Conservation (phyloP, 2,888 invertebrate species). For the Capitulum mitella region DNA sequence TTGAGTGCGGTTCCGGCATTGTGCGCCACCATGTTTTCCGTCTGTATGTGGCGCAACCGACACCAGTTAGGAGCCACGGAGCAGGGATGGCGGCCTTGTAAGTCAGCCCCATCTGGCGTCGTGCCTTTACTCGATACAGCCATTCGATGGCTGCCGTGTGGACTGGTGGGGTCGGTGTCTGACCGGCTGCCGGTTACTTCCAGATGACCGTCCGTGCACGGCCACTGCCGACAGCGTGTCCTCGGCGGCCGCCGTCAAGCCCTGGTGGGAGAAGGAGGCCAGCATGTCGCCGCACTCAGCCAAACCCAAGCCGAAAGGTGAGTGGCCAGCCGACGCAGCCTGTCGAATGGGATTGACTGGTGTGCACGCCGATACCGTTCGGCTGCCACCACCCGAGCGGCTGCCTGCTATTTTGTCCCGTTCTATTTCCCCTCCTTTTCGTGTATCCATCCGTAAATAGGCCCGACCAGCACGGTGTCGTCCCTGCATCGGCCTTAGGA, state of each 20-base stretch:
- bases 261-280: constrained; percentile 10
- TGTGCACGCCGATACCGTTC: not conserved
- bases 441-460: not conserved
- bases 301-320: not conserved
- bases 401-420: not conserved
- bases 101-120: too few species aligned
- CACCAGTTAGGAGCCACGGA: not conserved
- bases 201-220: constrained; percentile 9
- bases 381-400: not conserved
- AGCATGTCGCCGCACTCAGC: not conserved
- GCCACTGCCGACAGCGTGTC: not conserved
- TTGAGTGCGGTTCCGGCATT: not conserved
- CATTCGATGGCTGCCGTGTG: too few species aligned
- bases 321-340: not conserved
- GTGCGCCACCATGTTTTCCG: not conserved
- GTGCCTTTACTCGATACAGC: too few species aligned
- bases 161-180: not conserved
- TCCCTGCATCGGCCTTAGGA: too few species aligned
- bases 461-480: too few species aligned
- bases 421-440: not conserved
- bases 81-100: too few species aligned
- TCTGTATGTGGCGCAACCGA: not conserved
- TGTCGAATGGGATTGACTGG: not conserved
- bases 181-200: not conserved
- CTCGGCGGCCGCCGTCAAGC: not conserved